phyloP scores from a whole-genome alignment of 1,140 invertebrate species.

The Yoshiicerus persimilis region DNA sequence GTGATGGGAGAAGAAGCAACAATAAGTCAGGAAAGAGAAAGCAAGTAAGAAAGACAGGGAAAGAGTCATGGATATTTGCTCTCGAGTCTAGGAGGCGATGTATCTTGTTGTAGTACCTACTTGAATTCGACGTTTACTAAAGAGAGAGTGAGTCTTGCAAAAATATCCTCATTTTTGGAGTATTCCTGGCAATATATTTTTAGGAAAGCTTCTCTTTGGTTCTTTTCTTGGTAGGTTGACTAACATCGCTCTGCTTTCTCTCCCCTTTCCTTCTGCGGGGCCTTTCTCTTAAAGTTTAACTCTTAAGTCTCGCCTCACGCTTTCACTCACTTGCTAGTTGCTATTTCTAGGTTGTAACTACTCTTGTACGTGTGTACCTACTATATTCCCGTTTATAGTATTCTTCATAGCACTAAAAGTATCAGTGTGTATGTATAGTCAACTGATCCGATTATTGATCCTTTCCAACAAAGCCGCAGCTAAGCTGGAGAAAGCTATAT shows the following conservation, averaged over 20 bases:
- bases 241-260: background rate
- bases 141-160: background rate
- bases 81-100: background rate
- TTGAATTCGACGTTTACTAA: background rate
- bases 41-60: background rate
- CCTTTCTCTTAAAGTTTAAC: background rate
- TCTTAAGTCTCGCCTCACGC: slow-evolving; percentile 1
- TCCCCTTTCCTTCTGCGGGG: background rate
- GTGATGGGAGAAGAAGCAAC: no score
- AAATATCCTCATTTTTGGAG: background rate
- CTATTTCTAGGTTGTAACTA: no score
- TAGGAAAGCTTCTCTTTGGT: background rate
- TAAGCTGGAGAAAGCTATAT: slow-evolving; percentile 1
- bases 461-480: slow-evolving; percentile 14
- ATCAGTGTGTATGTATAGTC: no score
- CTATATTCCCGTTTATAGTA: background rate
- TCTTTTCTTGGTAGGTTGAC: background rate
- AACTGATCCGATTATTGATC: slow-evolving; percentile 14
- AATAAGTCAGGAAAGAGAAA: background rate
- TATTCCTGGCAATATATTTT: slow-evolving; percentile 1
- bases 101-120: background rate
- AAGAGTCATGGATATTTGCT: background rate
- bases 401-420: no score
- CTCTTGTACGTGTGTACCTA: background rate
- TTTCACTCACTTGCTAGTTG: background rate